Evolutionary conservation across 2,888 invertebrate genomes (phyloP).

Genomic region (Drosophila dives): DNA sequence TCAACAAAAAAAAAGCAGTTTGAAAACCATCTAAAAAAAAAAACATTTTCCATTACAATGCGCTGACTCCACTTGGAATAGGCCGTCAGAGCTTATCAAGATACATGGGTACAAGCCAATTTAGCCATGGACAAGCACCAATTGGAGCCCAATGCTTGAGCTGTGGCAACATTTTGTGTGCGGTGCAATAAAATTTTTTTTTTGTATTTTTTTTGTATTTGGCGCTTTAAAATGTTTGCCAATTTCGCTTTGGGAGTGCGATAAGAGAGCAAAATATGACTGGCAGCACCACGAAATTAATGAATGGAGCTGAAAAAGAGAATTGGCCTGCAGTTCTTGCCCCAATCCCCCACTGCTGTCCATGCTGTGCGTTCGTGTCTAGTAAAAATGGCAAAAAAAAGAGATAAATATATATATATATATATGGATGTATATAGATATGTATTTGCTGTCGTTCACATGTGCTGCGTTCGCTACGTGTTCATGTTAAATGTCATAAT

Average conservation of each 20-base stretch:
- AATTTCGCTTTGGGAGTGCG: conserved; percentile 52
- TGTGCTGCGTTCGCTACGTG: conserved; percentile 70
- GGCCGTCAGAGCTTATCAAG: conserved; percentile 59
- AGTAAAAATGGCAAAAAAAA: conserved; percentile 19
- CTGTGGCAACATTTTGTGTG: conserved; percentile 23
- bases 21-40: conserved; percentile 31
- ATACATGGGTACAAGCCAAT: conserved; percentile 62
- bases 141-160: conserved; percentile 10
- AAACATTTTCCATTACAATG: conserved; percentile 39
- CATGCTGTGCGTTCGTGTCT: conserved; percentile 57
- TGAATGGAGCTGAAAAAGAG: conserved; percentile 45
- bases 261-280: conserved; percentile 62
- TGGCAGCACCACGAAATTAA: conserved; percentile 49
- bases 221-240: conserved; percentile 58
- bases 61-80: conserved; percentile 49
- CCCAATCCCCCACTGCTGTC: conserved; percentile 13
- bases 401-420: conserved; percentile 5
- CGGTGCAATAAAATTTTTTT: conserved; percentile 10
- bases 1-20: background rate
- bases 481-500: conserved; percentile 80
- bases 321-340: conserved; percentile 40
- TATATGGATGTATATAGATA: background rate
- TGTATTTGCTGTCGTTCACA: conserved; percentile 59
- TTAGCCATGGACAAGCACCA: conserved; percentile 50
- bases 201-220: conserved; percentile 28